Conservation (phyloP, 2,113 vertebrate genomes). For the Nansenia antarctica region DNA sequence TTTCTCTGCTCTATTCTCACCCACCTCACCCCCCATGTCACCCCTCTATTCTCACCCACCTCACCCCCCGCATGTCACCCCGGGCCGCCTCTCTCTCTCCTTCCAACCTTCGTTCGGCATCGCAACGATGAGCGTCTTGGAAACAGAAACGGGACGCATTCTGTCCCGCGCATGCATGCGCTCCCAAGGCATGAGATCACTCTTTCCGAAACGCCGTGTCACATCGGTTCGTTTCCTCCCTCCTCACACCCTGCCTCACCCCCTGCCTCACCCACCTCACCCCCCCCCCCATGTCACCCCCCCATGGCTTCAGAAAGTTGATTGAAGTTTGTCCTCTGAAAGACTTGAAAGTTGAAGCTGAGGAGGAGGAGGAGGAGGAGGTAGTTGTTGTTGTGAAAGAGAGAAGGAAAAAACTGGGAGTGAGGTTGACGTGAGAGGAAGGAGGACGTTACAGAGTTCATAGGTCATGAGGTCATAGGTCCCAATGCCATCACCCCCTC, state of each 20-base stretch:
- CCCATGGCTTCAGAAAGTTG: neutral
- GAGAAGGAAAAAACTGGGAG: too few species aligned
- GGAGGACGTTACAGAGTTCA: neutral
- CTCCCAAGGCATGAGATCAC: conserved; percentile 26
- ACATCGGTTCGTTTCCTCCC: too few species aligned
- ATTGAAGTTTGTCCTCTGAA: neutral
- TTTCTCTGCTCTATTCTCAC: conserved; percentile 71
- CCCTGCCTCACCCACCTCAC: too few species aligned
- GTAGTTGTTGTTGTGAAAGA: neutral
- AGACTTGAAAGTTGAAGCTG: neutral
- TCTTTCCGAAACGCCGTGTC: conserved; percentile 24
- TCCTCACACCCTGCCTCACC: too few species aligned
- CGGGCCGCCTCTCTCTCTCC: too few species aligned
- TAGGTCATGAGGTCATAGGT: neutral
- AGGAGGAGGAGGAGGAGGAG: neutral
- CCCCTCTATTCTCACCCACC: too few species aligned
- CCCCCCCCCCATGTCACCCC: too few species aligned
- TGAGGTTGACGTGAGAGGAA: too few species aligned
- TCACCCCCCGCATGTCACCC: too few species aligned
- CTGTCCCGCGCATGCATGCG: neutral
- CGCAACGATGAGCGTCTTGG: too few species aligned
- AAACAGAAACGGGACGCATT: too few species aligned
- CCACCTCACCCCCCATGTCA: conserved; percentile 30
- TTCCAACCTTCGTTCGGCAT: too few species aligned
- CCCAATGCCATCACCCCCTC: neutral